phyloP scores from a whole-genome alignment of 2,888 invertebrate species.

The Limnephilus rhombicus region DNA sequence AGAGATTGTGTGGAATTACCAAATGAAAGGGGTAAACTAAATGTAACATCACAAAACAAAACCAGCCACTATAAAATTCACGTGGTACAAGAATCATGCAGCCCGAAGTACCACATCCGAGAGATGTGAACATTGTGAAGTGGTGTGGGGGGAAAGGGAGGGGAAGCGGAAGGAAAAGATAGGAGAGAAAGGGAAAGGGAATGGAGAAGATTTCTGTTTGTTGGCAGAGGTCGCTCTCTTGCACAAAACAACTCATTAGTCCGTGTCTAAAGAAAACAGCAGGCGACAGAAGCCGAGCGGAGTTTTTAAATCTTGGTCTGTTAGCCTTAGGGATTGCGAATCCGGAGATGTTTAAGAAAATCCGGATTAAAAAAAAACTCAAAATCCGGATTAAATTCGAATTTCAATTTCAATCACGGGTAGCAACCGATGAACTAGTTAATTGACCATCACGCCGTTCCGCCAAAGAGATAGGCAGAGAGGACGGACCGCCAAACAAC shows the following conservation, averaged over 20 bases:
- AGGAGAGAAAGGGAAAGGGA: background rate
- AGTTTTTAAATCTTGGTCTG: background rate
- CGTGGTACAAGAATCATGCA: background rate
- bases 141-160: background rate
- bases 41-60: background rate
- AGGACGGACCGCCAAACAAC: no score
- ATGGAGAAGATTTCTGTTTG: background rate
- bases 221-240: conserved; percentile 21
- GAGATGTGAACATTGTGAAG: background rate
- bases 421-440: no score
- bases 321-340: background rate
- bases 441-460: no score
- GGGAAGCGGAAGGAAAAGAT: background rate
- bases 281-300: background rate
- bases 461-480: no score
- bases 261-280: conserved; percentile 18
- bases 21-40: background rate
- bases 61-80: background rate
- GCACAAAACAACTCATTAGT: conserved; percentile 35
- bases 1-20: no score
- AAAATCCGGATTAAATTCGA: no score
- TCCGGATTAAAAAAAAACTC: no score
- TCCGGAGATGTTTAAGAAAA: no score
- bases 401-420: no score
- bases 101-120: background rate